Conservation (phyloP, 2,888 invertebrate genomes). For the Nycteola revayana region DNA sequence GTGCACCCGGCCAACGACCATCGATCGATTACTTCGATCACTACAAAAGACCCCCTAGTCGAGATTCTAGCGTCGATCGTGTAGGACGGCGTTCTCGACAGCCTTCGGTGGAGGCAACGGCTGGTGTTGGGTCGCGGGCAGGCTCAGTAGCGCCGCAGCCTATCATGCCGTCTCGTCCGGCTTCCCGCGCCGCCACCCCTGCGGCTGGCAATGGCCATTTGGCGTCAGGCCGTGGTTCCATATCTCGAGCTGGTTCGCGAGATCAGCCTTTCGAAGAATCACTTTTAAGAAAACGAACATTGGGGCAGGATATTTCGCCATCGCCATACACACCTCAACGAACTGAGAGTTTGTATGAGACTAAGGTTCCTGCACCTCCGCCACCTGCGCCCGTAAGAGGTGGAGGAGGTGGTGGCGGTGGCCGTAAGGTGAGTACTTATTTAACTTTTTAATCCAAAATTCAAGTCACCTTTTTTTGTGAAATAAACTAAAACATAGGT, state of each 20-base stretch:
- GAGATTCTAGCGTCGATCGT: conserved; percentile 92
- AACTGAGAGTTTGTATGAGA: conserved; percentile 93
- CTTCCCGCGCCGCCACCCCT: conserved; percentile 77
- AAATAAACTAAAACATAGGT: no score
- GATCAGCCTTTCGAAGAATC: conserved; percentile 91
- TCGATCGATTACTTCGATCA: conserved; percentile 97
- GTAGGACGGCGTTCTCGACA: conserved; percentile 90
- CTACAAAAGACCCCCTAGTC: conserved; percentile 94
- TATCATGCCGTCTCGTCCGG: conserved; percentile 84
- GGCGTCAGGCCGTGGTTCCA: conserved; percentile 83
- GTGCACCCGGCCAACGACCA: conserved; percentile 64
- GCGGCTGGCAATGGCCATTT: conserved; percentile 85
- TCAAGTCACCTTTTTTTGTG: no score
- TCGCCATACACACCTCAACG: conserved; percentile 94
- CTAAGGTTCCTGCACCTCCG: conserved; percentile 69
- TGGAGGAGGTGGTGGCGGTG: conserved; percentile 55
- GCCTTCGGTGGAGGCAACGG: conserved; percentile 87
- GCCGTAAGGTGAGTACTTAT: conserved; percentile 54
- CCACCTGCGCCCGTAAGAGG: conserved; percentile 62
- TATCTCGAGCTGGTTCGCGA: conserved; percentile 71
- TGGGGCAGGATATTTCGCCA: conserved; percentile 94
- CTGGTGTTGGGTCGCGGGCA: conserved; percentile 84
- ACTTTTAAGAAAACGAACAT: conserved; percentile 88
- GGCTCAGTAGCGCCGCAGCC: conserved; percentile 89
- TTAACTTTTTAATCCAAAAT: not conserved